These are phyloP conservation scores for Mystacides longicornis DNA, from an alignment of 2,888 invertebrate genomes.

Conservation along the genomic window DNA sequence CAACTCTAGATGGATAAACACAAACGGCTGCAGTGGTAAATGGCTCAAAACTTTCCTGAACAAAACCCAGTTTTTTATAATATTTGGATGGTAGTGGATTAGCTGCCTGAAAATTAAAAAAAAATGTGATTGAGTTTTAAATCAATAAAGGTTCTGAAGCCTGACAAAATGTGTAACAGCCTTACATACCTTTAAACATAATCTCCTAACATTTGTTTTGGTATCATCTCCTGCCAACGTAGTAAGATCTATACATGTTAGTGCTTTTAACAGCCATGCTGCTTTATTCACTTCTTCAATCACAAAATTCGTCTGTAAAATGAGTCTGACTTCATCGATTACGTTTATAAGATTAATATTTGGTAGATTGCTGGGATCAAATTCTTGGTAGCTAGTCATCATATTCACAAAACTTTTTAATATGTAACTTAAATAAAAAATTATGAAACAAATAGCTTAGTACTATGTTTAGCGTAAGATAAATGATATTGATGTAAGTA, in stretches of 20 bases:
- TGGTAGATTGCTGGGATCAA: too few species aligned
- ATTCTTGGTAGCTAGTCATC: too few species aligned
- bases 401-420: too few species aligned
- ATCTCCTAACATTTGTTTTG: conserved; percentile 63
- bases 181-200: conserved; percentile 67
- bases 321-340: conserved; percentile 44
- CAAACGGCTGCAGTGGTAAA: conserved; percentile 85
- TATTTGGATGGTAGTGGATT: conserved; percentile 40
- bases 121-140: background rate
- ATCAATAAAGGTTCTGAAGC: background rate
- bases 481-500: too few species aligned
- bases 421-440: too few species aligned
- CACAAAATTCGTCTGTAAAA: conserved; percentile 39
- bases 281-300: conserved; percentile 48
- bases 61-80: conserved; percentile 32
- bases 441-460: too few species aligned
- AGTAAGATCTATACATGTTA: conserved; percentile 87
- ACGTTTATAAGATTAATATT: conserved; percentile 52
- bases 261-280: conserved; percentile 73
- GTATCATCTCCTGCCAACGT: conserved; percentile 83
- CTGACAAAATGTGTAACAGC: background rate
- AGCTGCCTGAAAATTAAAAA: conserved; percentile 41
- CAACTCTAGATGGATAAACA: conserved; percentile 84
- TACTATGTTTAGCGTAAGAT: too few species aligned
- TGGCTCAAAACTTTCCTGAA: conserved; percentile 31